Conservation (phyloP, 2,797 vertebrate species). For the Xerus rutilus region DNA sequence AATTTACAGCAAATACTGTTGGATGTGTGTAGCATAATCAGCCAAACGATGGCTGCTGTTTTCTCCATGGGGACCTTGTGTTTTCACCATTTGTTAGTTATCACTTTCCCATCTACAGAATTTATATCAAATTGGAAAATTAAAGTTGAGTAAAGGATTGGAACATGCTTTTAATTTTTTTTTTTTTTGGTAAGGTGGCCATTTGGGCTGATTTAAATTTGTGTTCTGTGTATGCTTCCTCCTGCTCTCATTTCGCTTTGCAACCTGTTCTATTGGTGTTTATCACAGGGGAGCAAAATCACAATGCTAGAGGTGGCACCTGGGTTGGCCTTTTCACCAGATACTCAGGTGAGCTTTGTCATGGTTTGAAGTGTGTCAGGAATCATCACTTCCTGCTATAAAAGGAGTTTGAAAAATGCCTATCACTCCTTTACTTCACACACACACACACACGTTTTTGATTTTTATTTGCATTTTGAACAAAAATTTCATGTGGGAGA, state of each 20-base stretch:
- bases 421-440: background rate
- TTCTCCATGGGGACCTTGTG: background rate
- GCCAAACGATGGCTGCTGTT: background rate
- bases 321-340: background rate
- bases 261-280: background rate
- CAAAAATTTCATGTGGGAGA: conserved; percentile 23
- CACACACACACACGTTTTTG: background rate
- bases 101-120: background rate
- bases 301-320: background rate
- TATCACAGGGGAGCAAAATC: background rate
- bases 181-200: background rate
- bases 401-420: background rate
- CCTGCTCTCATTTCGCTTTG: conserved; percentile 9
- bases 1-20: conserved; percentile 27
- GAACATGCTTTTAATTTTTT: background rate
- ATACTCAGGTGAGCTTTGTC: background rate
- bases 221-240: background rate
- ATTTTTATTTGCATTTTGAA: background rate
- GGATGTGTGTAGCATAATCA: background rate
- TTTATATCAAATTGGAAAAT: background rate
- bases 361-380: background rate
- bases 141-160: background rate
- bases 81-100: background rate
- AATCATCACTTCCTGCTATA: background rate
- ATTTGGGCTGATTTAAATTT: conserved; percentile 1